A percentile compares a stretch with the other conserved stretches of the same genome.
These are phyloP conservation scores for Anticlea derivata DNA, from an alignment of 2,888 invertebrate species.

Conservation along the genomic window DNA sequence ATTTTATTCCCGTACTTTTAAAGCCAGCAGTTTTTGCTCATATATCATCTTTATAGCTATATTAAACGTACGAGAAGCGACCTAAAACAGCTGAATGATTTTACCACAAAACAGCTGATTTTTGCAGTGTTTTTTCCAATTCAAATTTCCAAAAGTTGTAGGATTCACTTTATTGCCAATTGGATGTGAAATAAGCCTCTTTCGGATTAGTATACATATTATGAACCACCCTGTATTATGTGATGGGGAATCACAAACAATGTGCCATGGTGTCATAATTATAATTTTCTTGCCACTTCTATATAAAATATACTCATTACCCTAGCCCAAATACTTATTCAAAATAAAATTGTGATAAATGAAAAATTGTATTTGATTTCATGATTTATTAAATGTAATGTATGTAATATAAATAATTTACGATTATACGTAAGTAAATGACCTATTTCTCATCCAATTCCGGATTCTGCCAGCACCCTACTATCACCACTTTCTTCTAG, in stretches of 20 bases:
- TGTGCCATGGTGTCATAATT: slow-evolving; percentile 40
- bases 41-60: no score
- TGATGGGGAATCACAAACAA: slow-evolving; percentile 38
- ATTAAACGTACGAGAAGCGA: no score
- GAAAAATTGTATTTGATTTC: slow-evolving; percentile 37
- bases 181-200: no score
- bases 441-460: slow-evolving; percentile 33
- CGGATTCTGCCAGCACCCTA: slow-evolving; percentile 24
- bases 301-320: slow-evolving; percentile 30
- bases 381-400: slow-evolving; percentile 42
- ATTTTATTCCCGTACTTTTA: no score
- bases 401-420: slow-evolving; percentile 48
- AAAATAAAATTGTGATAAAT: slow-evolving; percentile 30
- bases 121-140: no score
- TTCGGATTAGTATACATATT: no score
- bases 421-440: slow-evolving; percentile 41
- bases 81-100: no score
- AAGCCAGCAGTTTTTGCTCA: no score
- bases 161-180: background rate
- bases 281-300: slow-evolving; percentile 35
- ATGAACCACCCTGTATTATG: no score
- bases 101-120: no score
- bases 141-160: no score
- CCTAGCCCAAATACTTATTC: slow-evolving; percentile 15
- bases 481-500: slow-evolving; percentile 15